Conservation (phyloP, 2,888 invertebrate species). For the Aphodius granarius region DNA sequence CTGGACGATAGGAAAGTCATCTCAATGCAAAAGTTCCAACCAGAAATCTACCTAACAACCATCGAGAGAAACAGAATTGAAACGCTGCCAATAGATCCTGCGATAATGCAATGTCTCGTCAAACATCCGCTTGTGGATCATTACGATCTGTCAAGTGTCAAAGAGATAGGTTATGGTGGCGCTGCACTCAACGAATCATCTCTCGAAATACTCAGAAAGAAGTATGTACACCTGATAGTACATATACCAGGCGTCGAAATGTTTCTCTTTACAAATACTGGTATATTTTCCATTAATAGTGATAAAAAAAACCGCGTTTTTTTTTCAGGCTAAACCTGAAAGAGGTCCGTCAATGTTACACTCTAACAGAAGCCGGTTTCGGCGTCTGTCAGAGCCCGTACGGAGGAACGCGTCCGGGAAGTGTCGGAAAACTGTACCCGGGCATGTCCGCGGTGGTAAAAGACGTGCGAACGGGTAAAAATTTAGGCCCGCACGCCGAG, state of each 20-base stretch:
- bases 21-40: constrained; percentile 15
- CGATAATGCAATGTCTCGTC: constrained; percentile 77
- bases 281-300: neutral
- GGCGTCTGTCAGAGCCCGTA: constrained; percentile 52
- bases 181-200: constrained; percentile 69
- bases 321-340: constrained; percentile 20
- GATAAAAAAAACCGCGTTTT: neutral
- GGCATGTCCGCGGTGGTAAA: constrained; percentile 65
- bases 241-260: too few relatives aligned
- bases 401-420: constrained; percentile 57
- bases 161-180: constrained; percentile 72
- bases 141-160: constrained; percentile 72
- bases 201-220: constrained; percentile 10
- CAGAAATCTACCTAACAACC: constrained; percentile 11
- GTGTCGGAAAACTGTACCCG: constrained; percentile 64
- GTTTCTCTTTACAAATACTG: neutral
- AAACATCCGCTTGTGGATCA: constrained; percentile 76
- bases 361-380: constrained; percentile 74
- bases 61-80: constrained; percentile 18
- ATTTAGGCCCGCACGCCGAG: constrained; percentile 63
- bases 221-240: constrained; percentile 14
- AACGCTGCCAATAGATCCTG: constrained; percentile 72
- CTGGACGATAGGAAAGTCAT: constrained; percentile 6
- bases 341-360: constrained; percentile 64
- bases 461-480: constrained; percentile 63